Percentiles rank a stretch among this genome's conserved stretches.
These are phyloP conservation scores for Pachycephus smyrnensis DNA, from an alignment of 2,888 invertebrate genomes.

Conservation along the genomic window DNA sequence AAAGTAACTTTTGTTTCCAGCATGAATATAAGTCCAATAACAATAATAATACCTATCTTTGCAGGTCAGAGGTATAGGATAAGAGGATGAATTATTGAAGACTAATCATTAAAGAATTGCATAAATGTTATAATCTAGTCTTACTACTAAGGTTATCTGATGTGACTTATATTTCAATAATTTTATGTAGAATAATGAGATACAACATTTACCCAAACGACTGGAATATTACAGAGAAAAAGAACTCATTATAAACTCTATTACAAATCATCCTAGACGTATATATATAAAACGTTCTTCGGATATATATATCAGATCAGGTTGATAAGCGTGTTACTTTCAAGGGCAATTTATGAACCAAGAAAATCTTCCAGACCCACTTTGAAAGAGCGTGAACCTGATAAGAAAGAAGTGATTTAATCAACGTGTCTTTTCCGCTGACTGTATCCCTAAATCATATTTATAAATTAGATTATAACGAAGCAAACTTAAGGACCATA, in stretches of 20 bases:
- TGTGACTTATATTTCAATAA: conserved; percentile 1
- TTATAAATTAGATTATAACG: not conserved
- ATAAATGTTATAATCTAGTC: conserved; percentile 4
- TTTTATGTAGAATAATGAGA: not conserved
- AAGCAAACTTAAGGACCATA: conserved; percentile 41
- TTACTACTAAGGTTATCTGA: not conserved
- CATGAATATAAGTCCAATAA: not conserved
- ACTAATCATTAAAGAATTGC: not conserved
- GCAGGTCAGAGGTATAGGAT: conserved; percentile 1
- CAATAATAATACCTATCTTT: not conserved
- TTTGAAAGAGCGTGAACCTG: not conserved
- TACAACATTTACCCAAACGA: not conserved
- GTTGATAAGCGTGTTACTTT: not conserved
- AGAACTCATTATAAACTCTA: not conserved
- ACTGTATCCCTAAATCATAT: conserved; percentile 19
- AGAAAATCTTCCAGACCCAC: not conserved
- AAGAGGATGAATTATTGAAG: not conserved
- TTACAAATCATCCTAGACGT: not conserved
- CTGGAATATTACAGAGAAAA: not conserved
- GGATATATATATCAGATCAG: not conserved
- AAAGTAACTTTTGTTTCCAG: not conserved
- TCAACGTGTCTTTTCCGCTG: conserved; percentile 28
- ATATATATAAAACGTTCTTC: not conserved
- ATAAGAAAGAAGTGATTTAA: conserved; percentile 16
- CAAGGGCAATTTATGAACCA: not conserved